phyloP scores from a whole-genome alignment of 1,140 invertebrate species.

The Zaprionus africanus region DNA sequence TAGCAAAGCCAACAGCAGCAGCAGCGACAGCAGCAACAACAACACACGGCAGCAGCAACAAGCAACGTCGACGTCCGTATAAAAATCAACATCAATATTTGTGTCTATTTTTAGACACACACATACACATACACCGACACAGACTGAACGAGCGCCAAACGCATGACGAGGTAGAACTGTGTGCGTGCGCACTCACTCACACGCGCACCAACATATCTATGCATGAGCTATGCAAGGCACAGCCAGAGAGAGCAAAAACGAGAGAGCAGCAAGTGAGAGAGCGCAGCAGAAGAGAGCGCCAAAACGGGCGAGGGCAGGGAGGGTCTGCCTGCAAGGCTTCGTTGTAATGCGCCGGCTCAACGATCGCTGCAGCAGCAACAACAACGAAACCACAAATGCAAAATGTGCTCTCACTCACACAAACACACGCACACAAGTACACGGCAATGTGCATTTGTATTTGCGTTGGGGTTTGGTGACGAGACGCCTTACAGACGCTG shows the following conservation, averaged over 20 bases:
- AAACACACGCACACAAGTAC: neutral
- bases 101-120: conserved; percentile 80
- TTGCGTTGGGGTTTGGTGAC: conserved; percentile 41
- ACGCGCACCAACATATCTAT: conserved; percentile 2
- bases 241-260: conserved; percentile 22
- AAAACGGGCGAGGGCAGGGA: neutral
- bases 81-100: conserved; percentile 83
- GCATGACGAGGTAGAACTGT: conserved; percentile 58
- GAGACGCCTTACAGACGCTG: conserved; percentile 69
- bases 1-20: conserved; percentile 56
- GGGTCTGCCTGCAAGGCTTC: conserved; percentile 10
- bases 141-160: conserved; percentile 54
- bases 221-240: conserved; percentile 13
- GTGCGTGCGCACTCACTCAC: neutral
- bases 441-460: conserved; percentile 1
- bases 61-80: conserved; percentile 57
- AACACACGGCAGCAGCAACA: conserved; percentile 13
- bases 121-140: conserved; percentile 42
- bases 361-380: conserved; percentile 42
- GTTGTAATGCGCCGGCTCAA: conserved; percentile 69
- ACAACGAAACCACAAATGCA: conserved; percentile 35
- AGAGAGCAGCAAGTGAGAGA: conserved; percentile 5
- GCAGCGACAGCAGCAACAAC: conserved; percentile 30
- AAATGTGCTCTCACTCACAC: conserved; percentile 43
- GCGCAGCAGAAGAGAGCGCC: neutral